Percentiles rank a stretch among this genome's conserved stretches.
Conservation (phyloP, 2,888 invertebrate species). For the Aplocera efformata region DNA sequence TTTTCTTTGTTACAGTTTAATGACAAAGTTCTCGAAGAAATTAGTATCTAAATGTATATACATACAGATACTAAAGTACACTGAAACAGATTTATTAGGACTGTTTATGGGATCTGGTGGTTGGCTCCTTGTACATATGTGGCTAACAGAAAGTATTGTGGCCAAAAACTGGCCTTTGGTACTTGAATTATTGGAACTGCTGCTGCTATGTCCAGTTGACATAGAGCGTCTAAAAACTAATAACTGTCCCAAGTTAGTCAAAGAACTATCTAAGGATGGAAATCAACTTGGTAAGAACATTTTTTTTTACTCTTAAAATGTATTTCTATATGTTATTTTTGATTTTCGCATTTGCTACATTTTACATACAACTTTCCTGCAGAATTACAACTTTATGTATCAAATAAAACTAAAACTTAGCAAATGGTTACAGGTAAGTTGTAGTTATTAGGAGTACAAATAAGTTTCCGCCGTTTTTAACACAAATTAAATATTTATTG, state of each 20-base stretch:
- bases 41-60: conserved; percentile 97
- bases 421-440: too few relatives aligned
- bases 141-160: conserved; percentile 93
- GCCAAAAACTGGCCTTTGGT: conserved; percentile 93
- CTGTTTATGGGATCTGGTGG: conserved; percentile 95
- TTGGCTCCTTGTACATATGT: conserved; percentile 93
- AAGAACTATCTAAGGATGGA: conserved; percentile 90
- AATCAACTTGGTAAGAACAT: conserved; percentile 87
- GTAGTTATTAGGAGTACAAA: too few relatives aligned
- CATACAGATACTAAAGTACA: conserved; percentile 93
- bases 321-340: not conserved
- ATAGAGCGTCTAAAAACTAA: conserved; percentile 94
- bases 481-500: too few relatives aligned
- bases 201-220: conserved; percentile 93
- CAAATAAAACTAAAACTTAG: too few relatives aligned
- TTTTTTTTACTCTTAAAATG: not conserved
- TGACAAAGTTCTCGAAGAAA: conserved; percentile 97
- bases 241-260: conserved; percentile 94
- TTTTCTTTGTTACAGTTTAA: conserved; percentile 85
- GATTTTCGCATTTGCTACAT: too few relatives aligned
- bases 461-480: too few relatives aligned
- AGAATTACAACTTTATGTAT: too few relatives aligned
- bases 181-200: conserved; percentile 90
- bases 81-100: conserved; percentile 89
- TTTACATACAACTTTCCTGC: too few relatives aligned